Percentiles rank a stretch among this genome's conserved stretches.
phyloP scores from a whole-genome alignment of 1,140 invertebrate genomes.

The Triops longicaudatus region DNA sequence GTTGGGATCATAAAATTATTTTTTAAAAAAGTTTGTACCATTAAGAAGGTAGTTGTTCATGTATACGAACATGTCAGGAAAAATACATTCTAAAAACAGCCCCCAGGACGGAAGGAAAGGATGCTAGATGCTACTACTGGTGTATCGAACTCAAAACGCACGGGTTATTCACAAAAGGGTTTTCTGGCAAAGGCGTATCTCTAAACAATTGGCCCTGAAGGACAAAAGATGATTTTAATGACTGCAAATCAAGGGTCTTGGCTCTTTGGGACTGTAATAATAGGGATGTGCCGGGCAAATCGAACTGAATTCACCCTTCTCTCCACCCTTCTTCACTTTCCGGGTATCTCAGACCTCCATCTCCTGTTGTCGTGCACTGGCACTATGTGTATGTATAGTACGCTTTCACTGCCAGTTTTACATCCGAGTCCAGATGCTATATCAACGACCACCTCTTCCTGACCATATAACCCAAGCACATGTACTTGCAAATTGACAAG shows the following conservation, averaged over 20 bases:
- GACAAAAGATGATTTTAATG: conserved; percentile 15
- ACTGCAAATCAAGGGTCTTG: not conserved
- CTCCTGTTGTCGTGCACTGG: too few relatives aligned
- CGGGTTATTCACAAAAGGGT: not conserved
- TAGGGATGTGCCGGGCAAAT: not conserved
- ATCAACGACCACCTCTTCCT: not conserved
- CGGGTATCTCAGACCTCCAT: too few relatives aligned
- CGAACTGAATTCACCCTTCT: conserved; percentile 2
- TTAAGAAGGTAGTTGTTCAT: too few relatives aligned
- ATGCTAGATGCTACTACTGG: not conserved
- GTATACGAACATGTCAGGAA: too few relatives aligned
- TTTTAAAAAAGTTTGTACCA: too few relatives aligned
- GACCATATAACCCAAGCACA: not conserved
- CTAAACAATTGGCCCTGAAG: not conserved
- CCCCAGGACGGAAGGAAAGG: not conserved
- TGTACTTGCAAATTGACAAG: not conserved
- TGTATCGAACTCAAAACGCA: not conserved
- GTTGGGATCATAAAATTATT: too few relatives aligned
- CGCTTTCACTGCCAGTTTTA: not conserved
- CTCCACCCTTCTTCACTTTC: not conserved
- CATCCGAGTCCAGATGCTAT: not conserved
- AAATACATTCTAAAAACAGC: not conserved
- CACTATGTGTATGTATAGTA: not conserved
- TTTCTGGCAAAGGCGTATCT: not conserved
- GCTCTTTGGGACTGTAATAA: not conserved